Percentiles rank a stretch among this genome's conserved stretches.
Evolutionary conservation across 2,888 invertebrate species (phyloP).

Genomic region (Halictus ligatus): DNA sequence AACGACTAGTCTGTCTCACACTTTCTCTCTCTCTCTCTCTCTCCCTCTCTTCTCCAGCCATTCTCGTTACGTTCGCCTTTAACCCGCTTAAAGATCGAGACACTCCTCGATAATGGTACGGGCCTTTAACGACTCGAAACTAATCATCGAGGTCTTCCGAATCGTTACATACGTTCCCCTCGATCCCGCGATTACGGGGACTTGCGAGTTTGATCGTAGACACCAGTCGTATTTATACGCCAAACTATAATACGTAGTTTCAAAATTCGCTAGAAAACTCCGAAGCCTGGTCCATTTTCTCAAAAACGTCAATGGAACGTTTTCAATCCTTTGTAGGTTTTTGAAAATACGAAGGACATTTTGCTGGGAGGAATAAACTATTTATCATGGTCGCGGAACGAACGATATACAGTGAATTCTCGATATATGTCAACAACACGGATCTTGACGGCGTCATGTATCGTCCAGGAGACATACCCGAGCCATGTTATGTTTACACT

Average conservation of each 20-base stretch:
- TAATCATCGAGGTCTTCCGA: slow-evolving; percentile 22
- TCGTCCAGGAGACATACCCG: too few relatives aligned
- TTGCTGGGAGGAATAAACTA: too few relatives aligned
- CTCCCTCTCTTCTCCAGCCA: slow-evolving; percentile 4
- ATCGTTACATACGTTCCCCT: slow-evolving; percentile 11
- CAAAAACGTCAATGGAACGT: too few relatives aligned
- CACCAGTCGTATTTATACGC: not conserved
- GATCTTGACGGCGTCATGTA: too few relatives aligned
- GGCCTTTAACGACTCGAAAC: slow-evolving; percentile 15
- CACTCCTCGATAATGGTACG: slow-evolving; percentile 23
- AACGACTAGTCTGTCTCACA: slow-evolving; percentile 17
- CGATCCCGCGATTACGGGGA: not conserved
- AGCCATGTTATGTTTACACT: too few relatives aligned
- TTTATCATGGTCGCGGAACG: too few relatives aligned
- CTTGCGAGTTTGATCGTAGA: not conserved
- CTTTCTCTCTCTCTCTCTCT: not conserved
- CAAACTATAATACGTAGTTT: not conserved
- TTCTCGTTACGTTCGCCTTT: slow-evolving; percentile 28
- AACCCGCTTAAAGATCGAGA: slow-evolving; percentile 30
- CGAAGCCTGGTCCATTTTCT: not conserved
- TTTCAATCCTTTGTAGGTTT: too few relatives aligned
- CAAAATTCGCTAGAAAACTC: not conserved
- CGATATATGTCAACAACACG: too few relatives aligned
- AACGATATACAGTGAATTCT: too few relatives aligned
- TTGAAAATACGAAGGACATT: too few relatives aligned